Evolutionary conservation across 1,140 invertebrate species (phyloP), one percentile per base, ranked within the genome.

Genomic region (Elysia chlorotica): DNA sequence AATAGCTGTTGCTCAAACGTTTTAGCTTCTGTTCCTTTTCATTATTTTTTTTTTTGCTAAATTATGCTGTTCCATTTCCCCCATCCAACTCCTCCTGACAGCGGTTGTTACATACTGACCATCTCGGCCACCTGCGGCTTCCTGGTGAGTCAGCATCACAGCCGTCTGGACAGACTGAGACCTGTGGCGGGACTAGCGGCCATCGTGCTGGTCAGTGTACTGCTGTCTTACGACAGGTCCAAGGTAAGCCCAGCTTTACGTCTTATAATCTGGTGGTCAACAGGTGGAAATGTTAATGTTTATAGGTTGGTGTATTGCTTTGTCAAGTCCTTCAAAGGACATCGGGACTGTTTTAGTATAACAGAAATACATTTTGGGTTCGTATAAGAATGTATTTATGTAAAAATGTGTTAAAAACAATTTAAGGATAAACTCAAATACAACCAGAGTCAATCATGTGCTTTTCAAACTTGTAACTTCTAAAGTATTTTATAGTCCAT

Each of bases 211-310:
- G 35, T 78, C 17, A 70, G 75, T 54, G 79, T 76, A 66, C 17
- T 79, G 21, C 78, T 81, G 23, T 82, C 81, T 0, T 74, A 71
- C 31, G 37, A 81, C 48, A 78, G 69, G 31, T 38, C 59, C 28
- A 78, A 75, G 68, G 79, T 79, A 71, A 67, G 66, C n/a, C n/a
- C n/a, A n/a, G n/a, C n/a, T n/a, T n/a, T n/a, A n/a, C n/a, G n/a
- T n/a, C n/a, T n/a, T n/a, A n/a, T n/a, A n/a, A n/a, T n/a, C n/a
- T n/a, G n/a, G n/a, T n/a, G n/a, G n/a, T n/a, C n/a, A n/a, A n/a
- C n/a, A n/a, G n/a, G n/a, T n/a, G n/a, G n/a, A n/a, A n/a, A n/a
- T n/a, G n/a, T n/a, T n/a, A n/a, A n/a, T n/a, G n/a, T n/a, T n/a
- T n/a, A n/a, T n/a, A n/a, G n/a, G n/a, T n/a, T n/a, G n/a, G n/a